phyloP scores from a whole-genome alignment of 64 coral and sea anemone species.

The Montipora sp. region DNA sequence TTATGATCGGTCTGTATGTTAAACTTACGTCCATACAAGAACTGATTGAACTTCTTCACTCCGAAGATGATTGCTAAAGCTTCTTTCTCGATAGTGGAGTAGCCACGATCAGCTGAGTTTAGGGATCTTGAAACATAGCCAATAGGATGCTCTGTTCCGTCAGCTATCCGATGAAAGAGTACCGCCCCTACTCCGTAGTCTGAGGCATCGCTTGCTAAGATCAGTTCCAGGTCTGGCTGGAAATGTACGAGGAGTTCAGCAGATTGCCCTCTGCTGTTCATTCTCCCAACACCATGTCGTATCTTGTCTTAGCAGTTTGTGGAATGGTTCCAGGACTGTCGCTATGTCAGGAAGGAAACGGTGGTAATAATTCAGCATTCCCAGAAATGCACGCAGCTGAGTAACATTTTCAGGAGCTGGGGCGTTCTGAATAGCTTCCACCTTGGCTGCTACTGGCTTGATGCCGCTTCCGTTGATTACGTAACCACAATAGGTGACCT shows the following conservation, averaged over 20 bases:
- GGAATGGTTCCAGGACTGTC: slow-evolving; percentile 37
- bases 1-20: slow-evolving; percentile 20
- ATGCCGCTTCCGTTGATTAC: slow-evolving; percentile 39
- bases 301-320: slow-evolving; percentile 56
- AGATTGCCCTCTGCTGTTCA: slow-evolving; percentile 39
- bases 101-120: background rate
- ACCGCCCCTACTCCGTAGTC: slow-evolving; percentile 32
- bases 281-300: slow-evolving; percentile 11
- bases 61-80: slow-evolving; percentile 28
- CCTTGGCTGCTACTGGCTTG: slow-evolving; percentile 39
- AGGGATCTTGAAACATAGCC: slow-evolving; percentile 43
- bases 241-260: slow-evolving; percentile 36
- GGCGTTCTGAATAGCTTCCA: slow-evolving; percentile 61
- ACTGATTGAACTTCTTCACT: slow-evolving; percentile 40
- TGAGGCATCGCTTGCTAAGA: slow-evolving; percentile 38
- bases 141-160: slow-evolving; percentile 55
- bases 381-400: slow-evolving; percentile 53
- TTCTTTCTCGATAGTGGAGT: slow-evolving; percentile 47
- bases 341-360: slow-evolving; percentile 51
- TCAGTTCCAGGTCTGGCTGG: slow-evolving; percentile 28
- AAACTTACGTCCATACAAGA: slow-evolving; percentile 25
- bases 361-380: slow-evolving; percentile 74
- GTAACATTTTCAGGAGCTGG: slow-evolving; percentile 19
- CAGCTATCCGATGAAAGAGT: slow-evolving; percentile 22
- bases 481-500: slow-evolving; percentile 56